Percentiles rank a stretch among this genome's conserved stretches.
Conservation (phyloP, 2,888 invertebrate genomes). For the Lasiommata megera region DNA sequence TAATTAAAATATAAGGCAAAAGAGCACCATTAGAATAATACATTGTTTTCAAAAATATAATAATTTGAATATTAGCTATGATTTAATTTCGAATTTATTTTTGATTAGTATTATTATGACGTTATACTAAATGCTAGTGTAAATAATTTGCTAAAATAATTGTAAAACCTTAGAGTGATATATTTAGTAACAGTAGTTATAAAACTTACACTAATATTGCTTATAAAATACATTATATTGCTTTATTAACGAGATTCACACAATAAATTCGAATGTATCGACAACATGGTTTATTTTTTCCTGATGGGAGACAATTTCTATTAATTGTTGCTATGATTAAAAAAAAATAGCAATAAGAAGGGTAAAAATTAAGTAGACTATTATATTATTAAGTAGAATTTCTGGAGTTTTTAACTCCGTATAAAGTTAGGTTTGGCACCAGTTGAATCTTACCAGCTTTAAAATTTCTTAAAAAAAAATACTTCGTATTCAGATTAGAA, state of each 20-base stretch:
- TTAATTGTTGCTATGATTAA: neutral
- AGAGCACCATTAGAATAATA: constrained; percentile 20
- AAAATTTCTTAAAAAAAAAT: too few species aligned
- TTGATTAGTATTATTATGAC: neutral
- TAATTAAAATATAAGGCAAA: constrained; percentile 18
- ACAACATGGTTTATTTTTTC: too few species aligned
- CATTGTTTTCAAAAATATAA: neutral
- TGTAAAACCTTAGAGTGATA: neutral
- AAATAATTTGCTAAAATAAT: neutral
- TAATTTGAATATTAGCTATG: too few species aligned
- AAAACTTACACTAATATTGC: constrained; percentile 1
- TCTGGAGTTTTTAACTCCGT: too few species aligned
- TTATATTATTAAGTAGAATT: neutral
- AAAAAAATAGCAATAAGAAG: neutral
- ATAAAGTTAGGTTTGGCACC: too few species aligned
- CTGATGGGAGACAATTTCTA: too few species aligned
- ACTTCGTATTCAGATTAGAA: too few species aligned
- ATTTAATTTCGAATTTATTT: neutral
- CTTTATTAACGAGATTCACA: constrained; percentile 18
- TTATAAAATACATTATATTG: constrained; percentile 9
- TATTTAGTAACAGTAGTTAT: neutral
- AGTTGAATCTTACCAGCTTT: too few species aligned
- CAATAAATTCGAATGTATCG: constrained; percentile 4
- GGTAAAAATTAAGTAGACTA: neutral
- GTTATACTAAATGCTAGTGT: too few species aligned